Base-by-base conservation (phyloP, 1,140 invertebrate species). In the Hylyphantes graminicola region DNA sequence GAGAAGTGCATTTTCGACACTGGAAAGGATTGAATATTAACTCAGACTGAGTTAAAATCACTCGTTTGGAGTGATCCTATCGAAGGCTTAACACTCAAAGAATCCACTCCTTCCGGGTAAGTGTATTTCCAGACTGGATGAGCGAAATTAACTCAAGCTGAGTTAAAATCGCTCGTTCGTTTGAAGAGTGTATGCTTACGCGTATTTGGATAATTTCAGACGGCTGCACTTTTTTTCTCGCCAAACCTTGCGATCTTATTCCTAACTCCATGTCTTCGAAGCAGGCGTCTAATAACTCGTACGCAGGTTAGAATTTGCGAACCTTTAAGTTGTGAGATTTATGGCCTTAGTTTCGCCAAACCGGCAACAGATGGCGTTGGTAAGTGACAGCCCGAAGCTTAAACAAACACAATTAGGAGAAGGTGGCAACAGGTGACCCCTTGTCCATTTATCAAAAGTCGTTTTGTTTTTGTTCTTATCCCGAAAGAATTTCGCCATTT, bases 341-440 rank as follows among this genome's bases (percentile, higher is more conserved):
- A 85, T 85, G 61, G 70, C 65, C 54, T n/a, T 76, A 76, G 74
- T 76, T 85, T 85, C 82, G 63, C 63, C 65, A 48, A 70, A 77
- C 72, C 73, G 68, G 73, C 82, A 85, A 85, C 63, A 85, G 82
- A 85, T 85, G 82, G 82, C 82, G 82, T 74, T 85, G 82, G 77
- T 85, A 35, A 76, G 80, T 63, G 65, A 21, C 74, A 85, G 55
- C 64, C 82, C 54, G 64, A 15, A 76, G 74, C 82, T 77, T 85
- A 85, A 85, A 85, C 82, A 85, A 85, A 85, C 55, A 85, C 74
- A 85, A 85, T 85, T 85, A 85, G 82, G 73, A 64, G 54, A 77
- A 77, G 74, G 74, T 85, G 82, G 65, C 82, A 85, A 85, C 67
- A 68, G 73, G 11, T 77, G 82, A 85, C 82, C 82, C 48, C 57